These are phyloP conservation scores for Ia io DNA, from an alignment of 2,113 vertebrate genomes.

Conservation along the genomic window DNA sequence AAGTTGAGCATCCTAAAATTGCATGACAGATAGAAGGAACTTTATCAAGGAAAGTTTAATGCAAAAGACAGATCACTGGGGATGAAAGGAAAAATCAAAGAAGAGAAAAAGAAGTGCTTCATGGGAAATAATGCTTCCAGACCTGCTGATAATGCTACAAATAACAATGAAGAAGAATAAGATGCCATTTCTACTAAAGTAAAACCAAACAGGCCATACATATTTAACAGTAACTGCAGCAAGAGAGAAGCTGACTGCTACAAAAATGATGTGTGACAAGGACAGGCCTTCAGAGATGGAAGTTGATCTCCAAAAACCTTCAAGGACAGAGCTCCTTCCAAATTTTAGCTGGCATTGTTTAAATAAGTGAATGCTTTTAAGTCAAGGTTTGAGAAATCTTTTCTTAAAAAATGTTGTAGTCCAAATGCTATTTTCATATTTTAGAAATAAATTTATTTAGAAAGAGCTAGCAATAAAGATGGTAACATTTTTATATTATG, in stretches of 20 bases:
- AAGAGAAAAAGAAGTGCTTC: slow-evolving; percentile 20
- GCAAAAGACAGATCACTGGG: not conserved
- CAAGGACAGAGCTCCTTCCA: slow-evolving; percentile 4
- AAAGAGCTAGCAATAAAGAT: slow-evolving; percentile 41
- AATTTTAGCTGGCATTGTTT: not conserved
- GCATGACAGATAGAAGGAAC: not conserved
- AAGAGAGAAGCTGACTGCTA: slow-evolving; percentile 48
- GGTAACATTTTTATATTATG: not conserved
- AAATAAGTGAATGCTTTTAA: not conserved
- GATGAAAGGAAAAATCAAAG: slow-evolving; percentile 29
- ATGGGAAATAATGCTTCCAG: slow-evolving; percentile 29
- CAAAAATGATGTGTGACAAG: slow-evolving; percentile 51
- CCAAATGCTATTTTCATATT: slow-evolving; percentile 28
- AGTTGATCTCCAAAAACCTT: slow-evolving; percentile 30
- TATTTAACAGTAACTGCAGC: slow-evolving; percentile 30
- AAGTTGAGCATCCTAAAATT: not conserved
- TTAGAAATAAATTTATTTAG: slow-evolving; percentile 40
- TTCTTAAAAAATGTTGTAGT: not conserved
- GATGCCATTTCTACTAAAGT: slow-evolving; percentile 49
- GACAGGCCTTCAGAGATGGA: slow-evolving; percentile 50
- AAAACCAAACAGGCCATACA: slow-evolving; percentile 56
- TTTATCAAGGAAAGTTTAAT: not conserved
- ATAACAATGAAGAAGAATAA: slow-evolving; percentile 57
- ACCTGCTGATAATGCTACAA: slow-evolving; percentile 27
- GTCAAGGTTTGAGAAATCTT: not conserved